Evolutionary conservation across 2,113 vertebrate genomes (phyloP), one percentile per base, ranked within the genome.

Genomic region (Phalacrocorax aristotelis): DNA sequence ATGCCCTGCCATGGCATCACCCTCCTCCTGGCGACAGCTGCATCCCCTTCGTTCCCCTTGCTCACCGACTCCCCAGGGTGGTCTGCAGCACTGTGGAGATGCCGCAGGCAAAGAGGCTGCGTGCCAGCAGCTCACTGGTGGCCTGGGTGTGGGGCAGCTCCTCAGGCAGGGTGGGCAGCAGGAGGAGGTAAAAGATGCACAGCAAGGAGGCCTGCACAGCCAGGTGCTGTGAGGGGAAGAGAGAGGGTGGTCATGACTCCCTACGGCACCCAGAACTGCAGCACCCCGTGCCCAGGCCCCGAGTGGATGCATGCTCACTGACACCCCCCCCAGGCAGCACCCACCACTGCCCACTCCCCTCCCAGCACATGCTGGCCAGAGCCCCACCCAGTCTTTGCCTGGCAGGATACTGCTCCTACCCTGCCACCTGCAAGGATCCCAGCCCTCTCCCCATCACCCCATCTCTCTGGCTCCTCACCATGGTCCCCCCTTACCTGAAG

Each of bases 51-150:
- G 1, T 5, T 11, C 36, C 61, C 29, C 49, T 68, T 64, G 48
- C 97, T 97, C 97, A 99, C 99, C 99, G 97, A 96, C 98, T 98
- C 49, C 99, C 99, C 89, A 98, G 66, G 70, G 95, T 98, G 36
- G 96, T 98, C 89, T 99, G 99, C 84, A 99, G 90, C 54, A 97
- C n/a, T 0, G 98, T 99, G 87, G 98, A 98, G 92, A 99, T 48
- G 51, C 98, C 98, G 0, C 98, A 99, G n/a, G 97, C 95, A 89
- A 99, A 99, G 89, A 99, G 95, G 91, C 97, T 98, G 46, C 96
- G 89, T 79, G 99, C 98, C 97, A 99, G 95, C 46, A 98, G 96
- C 80, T 97, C 97, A 10, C 96, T 62, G 66, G 74, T 93, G 29
- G 79, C 79, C 78, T 87, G 92, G 27, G 76, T 44, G 13, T 84